Evolutionary conservation across 2,888 invertebrate species (phyloP), one percentile per base, ranked within the genome.

Genomic region (Cyclophora punctaria): DNA sequence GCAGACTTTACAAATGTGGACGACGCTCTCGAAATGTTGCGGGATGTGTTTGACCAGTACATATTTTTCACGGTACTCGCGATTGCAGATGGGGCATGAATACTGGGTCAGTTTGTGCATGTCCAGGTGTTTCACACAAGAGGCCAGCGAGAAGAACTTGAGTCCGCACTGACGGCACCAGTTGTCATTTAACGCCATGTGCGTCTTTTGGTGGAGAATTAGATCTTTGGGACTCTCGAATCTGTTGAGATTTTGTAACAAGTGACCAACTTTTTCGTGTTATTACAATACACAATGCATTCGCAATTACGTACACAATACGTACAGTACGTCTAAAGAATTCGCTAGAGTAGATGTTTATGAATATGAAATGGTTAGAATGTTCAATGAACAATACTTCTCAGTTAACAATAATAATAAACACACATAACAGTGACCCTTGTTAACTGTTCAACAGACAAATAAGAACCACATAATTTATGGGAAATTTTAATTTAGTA

Each of bases 11-110:
- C 92, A 92, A 63, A 91, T 82, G 65, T 86, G 85, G 3, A 82
- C 59, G 34, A 78, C 73, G 2, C 69, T 58, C 50, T 79, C 78
- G 49, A 86, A 86, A 53, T 87, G 87, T 34, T 63, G 63, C 0
- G 73, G 65, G n/a, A 80, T 58, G 54, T 88, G 88, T 50, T 79
- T 82, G 52, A 74, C 59, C 3, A 79, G 58, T 34, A 75, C 62
- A 55, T 81, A 67, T 49, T 79, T 80, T 66, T 91, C 91, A 7
- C 83, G 81, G 63, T 91, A 91, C 1, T 79, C 75, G 57, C 87
- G 84, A 44, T 77, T 82, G 75, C 92, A 92, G 4, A 91, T 79
- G 43, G 91, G 91, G 66, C 92, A 92, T 67, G 84, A 73, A 74
- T 73, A 81, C 33, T 59, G 60, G 50, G 66, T 73, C 59, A 72